These are phyloP conservation scores for Hypercompe scribonia DNA, from an alignment of 2,888 invertebrate species.

Conservation along the genomic window DNA sequence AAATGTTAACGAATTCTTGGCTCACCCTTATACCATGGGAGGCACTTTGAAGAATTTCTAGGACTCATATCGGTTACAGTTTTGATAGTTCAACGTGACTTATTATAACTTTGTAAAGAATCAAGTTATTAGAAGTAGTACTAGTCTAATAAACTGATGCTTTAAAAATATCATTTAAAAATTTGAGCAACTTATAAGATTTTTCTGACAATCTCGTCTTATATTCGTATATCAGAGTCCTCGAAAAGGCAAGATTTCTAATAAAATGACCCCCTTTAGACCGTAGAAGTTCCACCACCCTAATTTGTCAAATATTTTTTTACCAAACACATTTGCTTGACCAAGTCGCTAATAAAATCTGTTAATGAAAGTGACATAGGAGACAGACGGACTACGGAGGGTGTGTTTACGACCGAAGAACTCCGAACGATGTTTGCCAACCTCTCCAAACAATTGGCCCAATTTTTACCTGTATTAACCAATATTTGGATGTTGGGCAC, in stretches of 20 bases:
- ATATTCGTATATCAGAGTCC: background rate
- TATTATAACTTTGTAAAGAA: no score
- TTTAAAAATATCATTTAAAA: no score
- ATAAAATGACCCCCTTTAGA: background rate
- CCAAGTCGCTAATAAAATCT: slow-evolving; percentile 61
- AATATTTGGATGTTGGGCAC: slow-evolving; percentile 53
- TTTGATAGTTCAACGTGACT: no score
- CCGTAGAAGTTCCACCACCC: background rate
- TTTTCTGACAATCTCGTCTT: no score
- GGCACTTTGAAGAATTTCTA: no score
- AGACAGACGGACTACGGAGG: slow-evolving; percentile 48
- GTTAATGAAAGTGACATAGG: slow-evolving; percentile 63
- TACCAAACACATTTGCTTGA: slow-evolving; percentile 44
- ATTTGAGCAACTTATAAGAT: no score
- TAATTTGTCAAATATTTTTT: slow-evolving; percentile 20
- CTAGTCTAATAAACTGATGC: no score
- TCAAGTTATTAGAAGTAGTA: no score
- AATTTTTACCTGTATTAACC: slow-evolving; percentile 52
- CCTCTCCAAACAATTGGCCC: slow-evolving; percentile 72
- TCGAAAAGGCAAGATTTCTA: background rate
- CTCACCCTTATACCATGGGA: no score
- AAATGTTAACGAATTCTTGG: no score
- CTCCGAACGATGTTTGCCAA: slow-evolving; percentile 69
- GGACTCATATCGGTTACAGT: no score
- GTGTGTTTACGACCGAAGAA: slow-evolving; percentile 72